phyloP scores from a whole-genome alignment of 2,113 vertebrate species.

The Ondatra zibethicus region DNA sequence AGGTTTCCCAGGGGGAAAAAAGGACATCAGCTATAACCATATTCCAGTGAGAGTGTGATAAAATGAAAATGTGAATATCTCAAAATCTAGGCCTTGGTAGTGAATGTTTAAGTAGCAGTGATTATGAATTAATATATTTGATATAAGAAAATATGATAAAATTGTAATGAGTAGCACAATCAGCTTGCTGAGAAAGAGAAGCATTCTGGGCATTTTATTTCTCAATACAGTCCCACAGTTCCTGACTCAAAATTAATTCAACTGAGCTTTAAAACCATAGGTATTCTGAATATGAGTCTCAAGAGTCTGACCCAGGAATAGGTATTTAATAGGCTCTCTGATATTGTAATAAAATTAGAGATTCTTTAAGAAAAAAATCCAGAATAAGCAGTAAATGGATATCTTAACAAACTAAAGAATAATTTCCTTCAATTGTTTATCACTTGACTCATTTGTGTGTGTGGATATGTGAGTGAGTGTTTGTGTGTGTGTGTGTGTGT shows the following conservation, averaged over 20 bases:
- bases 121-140: not conserved
- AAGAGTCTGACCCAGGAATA: not conserved
- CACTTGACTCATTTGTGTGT: not conserved
- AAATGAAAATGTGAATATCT: not conserved
- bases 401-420: not conserved
- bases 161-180: not conserved
- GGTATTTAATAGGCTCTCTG: not conserved
- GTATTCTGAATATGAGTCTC: not conserved
- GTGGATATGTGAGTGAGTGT: too few species aligned
- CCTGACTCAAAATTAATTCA: not conserved
- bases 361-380: not conserved
- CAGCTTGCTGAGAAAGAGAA: not conserved
- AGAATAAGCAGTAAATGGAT: not conserved
- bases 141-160: not conserved
- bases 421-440: not conserved
- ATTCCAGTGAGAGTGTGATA: not conserved
- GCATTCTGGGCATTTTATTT: not conserved
- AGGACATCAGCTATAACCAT: too few species aligned
- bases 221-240: not conserved
- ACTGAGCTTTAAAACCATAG: not conserved
- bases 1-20: not conserved
- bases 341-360: not conserved
- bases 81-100: not conserved
- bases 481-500: not conserved
- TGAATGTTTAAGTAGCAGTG: not conserved